Conservation (phyloP, 1,140 invertebrate genomes). For the Drosophila ogumai region DNA sequence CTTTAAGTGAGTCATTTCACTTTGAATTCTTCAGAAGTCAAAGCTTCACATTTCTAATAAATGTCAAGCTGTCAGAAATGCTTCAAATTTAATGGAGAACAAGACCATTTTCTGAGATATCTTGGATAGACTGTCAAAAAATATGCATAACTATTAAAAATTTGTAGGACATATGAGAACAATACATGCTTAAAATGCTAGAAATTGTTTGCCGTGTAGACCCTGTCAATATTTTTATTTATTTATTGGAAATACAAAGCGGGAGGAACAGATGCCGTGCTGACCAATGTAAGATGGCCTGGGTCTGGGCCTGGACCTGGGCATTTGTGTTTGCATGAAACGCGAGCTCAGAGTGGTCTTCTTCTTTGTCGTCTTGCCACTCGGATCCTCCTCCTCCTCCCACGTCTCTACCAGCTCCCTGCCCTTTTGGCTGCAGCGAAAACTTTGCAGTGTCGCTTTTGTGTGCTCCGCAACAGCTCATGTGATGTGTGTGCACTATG, state of each 20-base stretch:
- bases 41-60: slow-evolving; percentile 9
- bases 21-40: not conserved
- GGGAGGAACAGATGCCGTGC: slow-evolving; percentile 4
- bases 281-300: slow-evolving; percentile 21
- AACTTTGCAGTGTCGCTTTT: slow-evolving; percentile 57
- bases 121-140: not conserved
- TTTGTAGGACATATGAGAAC: no score
- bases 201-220: not conserved
- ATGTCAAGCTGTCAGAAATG: slow-evolving; percentile 17
- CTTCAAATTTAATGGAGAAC: slow-evolving; percentile 4
- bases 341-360: slow-evolving; percentile 33
- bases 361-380: slow-evolving; percentile 11
- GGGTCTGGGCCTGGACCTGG: not conserved
- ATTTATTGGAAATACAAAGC: slow-evolving; percentile 9
- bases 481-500: slow-evolving; percentile 28
- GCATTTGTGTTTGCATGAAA: slow-evolving; percentile 30
- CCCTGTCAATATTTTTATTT: slow-evolving; percentile 9
- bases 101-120: not conserved
- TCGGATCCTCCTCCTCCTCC: not conserved
- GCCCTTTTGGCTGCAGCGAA: slow-evolving; percentile 42
- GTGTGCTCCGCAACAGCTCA: slow-evolving; percentile 34
- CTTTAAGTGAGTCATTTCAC: not conserved
- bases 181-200: rapidly evolving
- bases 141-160: not conserved
- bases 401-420: not conserved